These are phyloP conservation scores for Sciurus vulgaris DNA, from an alignment of 2,797 vertebrate species.

Conservation along the genomic window DNA sequence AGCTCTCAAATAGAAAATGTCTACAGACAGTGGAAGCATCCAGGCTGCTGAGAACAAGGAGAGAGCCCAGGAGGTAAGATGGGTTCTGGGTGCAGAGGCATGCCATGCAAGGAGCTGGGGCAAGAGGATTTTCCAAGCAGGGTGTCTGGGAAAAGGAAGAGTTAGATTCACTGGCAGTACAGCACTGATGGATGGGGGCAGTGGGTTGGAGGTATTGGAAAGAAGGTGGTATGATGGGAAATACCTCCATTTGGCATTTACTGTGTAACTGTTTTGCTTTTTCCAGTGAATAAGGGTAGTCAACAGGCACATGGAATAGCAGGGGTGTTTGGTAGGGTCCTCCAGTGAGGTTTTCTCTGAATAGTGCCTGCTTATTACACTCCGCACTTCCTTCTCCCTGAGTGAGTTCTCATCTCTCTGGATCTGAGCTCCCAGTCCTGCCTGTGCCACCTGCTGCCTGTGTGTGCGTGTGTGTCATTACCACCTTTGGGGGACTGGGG, in stretches of 20 bases:
- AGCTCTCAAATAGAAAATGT: slow-evolving; percentile 64
- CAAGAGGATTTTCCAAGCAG: not conserved
- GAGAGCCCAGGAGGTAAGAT: slow-evolving; percentile 56
- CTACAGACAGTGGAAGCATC: not conserved
- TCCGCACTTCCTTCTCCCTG: not conserved
- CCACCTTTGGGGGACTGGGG: not conserved
- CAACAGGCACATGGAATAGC: not conserved
- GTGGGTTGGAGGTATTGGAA: not conserved
- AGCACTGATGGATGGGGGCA: not conserved
- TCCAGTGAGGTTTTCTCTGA: not conserved
- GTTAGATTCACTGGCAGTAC: not conserved
- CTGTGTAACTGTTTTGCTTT: not conserved
- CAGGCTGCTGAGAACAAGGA: not conserved
- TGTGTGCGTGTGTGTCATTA: not conserved
- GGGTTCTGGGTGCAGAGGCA: not conserved
- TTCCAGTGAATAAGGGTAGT: not conserved
- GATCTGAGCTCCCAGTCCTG: not conserved
- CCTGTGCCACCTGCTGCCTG: not conserved
- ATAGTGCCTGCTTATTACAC: not conserved
- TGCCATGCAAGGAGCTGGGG: not conserved
- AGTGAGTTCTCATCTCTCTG: not conserved
- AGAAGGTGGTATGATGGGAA: not conserved
- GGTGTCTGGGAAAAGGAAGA: not conserved
- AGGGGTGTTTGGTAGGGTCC: not conserved
- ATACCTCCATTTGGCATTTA: not conserved